A percentile compares a stretch with the other conserved stretches of the same genome.
These are phyloP conservation scores for Ophiothrix spiculata DNA, from an alignment of 35 echinoderm and acorn worm species.

Conservation along the genomic window DNA sequence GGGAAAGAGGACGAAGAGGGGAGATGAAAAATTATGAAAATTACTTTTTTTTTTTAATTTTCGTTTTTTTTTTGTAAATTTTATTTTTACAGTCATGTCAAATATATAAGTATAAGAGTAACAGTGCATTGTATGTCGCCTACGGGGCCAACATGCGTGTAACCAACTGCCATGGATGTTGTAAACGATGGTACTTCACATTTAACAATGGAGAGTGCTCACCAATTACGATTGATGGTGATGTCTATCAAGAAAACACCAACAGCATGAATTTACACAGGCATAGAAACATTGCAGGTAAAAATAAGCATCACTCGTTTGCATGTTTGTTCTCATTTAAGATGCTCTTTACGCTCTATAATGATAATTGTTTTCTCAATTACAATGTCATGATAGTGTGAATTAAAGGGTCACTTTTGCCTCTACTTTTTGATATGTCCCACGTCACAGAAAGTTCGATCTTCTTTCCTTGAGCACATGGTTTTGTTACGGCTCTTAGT, in stretches of 20 bases:
- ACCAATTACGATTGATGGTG: constrained; percentile 40
- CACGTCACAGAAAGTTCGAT: no score
- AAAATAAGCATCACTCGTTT: no score
- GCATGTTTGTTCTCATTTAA: no score
- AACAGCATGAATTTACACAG: constrained; percentile 65
- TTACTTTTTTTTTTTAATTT: no score
- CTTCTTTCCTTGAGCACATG: no score
- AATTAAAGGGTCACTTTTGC: no score
- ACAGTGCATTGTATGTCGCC: constrained; percentile 61
- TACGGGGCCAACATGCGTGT: constrained; percentile 54
- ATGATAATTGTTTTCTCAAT: background rate
- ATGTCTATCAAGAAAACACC: constrained; percentile 49
- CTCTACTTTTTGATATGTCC: no score
- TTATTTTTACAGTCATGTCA: constrained; percentile 56
- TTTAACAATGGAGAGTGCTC: constrained; percentile 61
- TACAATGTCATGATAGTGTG: no score
- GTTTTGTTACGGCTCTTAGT: no score
- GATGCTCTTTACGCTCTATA: background rate
- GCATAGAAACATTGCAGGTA: constrained; percentile 51
- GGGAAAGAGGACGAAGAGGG: no score
- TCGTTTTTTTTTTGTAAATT: no score
- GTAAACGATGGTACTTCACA: constrained; percentile 63
- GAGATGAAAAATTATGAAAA: no score
- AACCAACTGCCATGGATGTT: constrained; percentile 48
- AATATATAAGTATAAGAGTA: constrained; percentile 45